Percentiles rank a stretch among this genome's conserved stretches.
phyloP scores from a whole-genome alignment of 2,888 invertebrate genomes.

The Dasypogon diadema region DNA sequence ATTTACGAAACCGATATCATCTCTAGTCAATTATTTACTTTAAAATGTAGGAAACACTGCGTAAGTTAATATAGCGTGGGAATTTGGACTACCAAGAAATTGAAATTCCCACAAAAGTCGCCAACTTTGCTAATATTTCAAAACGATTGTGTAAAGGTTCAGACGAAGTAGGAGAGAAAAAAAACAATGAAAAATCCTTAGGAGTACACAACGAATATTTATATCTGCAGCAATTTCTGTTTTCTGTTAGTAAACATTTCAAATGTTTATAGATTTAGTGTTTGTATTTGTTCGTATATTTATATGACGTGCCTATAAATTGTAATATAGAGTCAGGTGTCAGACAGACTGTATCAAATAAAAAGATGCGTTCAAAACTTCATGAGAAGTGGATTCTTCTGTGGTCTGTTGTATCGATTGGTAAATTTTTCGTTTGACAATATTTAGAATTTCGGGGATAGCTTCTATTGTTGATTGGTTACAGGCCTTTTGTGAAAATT shows the following conservation, averaged over 20 bases:
- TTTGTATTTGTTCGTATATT: constrained; percentile 7
- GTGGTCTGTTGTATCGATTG: neutral
- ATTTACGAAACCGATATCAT: constrained; percentile 30
- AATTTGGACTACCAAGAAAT: constrained; percentile 7
- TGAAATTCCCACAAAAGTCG: constrained; percentile 24
- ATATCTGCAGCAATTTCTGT: constrained; percentile 30
- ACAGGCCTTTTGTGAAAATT: no score
- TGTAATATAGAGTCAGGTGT: no score
- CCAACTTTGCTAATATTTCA: constrained; percentile 38
- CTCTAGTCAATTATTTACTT: constrained; percentile 52
- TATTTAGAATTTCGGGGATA: no score
- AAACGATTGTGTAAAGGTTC: neutral
- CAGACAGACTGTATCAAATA: constrained; percentile 4
- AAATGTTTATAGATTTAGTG: constrained; percentile 40
- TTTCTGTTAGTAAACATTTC: constrained; percentile 30
- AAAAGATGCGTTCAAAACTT: constrained; percentile 22
- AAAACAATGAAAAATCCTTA: neutral
- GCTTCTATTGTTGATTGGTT: no score
- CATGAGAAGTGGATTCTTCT: neutral
- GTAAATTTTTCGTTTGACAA: no score
- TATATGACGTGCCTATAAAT: constrained; percentile 2
- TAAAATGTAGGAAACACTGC: constrained; percentile 31
- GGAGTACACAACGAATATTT: constrained; percentile 34
- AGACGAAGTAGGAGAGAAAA: neutral
- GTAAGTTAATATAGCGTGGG: constrained; percentile 31